Evolutionary conservation across 2,888 invertebrate genomes (phyloP), one percentile per base, ranked within the genome.

Genomic region (Meta bourneti): DNA sequence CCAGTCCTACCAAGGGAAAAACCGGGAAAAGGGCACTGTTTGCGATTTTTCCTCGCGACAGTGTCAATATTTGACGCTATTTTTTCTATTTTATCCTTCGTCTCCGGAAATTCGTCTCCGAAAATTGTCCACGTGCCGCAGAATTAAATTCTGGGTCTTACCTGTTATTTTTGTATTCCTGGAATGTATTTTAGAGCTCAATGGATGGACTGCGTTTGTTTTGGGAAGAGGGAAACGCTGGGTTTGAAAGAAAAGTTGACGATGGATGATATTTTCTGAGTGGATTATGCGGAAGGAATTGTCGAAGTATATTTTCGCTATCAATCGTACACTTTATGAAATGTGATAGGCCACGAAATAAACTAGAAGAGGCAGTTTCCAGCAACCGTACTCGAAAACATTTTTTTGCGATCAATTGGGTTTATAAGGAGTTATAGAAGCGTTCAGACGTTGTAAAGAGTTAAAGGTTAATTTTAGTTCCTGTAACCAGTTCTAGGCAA

Each of bases 81-180:
- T 79, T 52, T 71, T 54, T 69, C 78, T 19, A 51, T 78, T 77
- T 34, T 49, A 77, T 49, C 69, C n/a, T 19, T 9, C 11, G 54
- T 34, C 19, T n/a, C 34, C 48, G 70, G 81, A 81, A 49, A 74
- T 72, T n/a, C 52, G n/a, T 72, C 79, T 71, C 48, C 72, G 48
- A 80, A 80, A 87, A 72, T 80, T 79, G 86, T 80, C 71, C 71
- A n/a, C 87, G 79, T 87, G 87, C 87, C 80, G 20, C 79, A 80
- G 87, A 87, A 87, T 87, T 87, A 80, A 87, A 87, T 87, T 87
- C 70, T 7, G 34, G n/a, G 80, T 16, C 54, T 70, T 61, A 61
- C 61, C 61, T 61, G 61, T 61, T 61, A 61, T 61, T 16, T 61
- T 61, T 61, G 61, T 61, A 61, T 11, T 11, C 11, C 61, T 61